phyloP scores from a whole-genome alignment of 2,888 invertebrate genomes.

The Sarcophaga caerulescens region DNA sequence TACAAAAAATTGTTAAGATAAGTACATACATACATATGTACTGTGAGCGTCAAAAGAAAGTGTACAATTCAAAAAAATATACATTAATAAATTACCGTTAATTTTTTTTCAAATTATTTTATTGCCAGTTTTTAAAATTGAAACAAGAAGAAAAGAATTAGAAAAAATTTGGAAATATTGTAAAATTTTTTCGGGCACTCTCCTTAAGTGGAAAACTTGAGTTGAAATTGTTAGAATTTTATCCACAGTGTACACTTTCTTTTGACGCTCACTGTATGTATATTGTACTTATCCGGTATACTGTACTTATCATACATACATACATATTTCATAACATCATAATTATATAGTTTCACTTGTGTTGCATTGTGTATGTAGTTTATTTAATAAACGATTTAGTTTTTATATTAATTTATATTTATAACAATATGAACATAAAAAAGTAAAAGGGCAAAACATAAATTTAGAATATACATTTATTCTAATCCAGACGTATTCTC shows the following conservation, averaged over 20 bases:
- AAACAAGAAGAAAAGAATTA: no score
- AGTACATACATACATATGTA: background rate
- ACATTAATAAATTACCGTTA: no score
- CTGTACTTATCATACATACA: conserved; percentile 11
- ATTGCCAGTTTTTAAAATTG: no score
- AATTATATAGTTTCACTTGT: conserved; percentile 20
- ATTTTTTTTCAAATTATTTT: no score
- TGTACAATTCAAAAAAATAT: no score
- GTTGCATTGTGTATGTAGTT: conserved; percentile 8
- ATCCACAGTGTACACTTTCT: no score
- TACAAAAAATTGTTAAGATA: background rate
- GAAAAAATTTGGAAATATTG: no score
- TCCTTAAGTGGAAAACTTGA: no score
- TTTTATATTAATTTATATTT: conserved; percentile 44
- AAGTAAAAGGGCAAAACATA: background rate
- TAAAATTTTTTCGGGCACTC: no score
- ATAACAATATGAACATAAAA: background rate
- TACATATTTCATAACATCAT: background rate
- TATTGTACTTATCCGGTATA: background rate
- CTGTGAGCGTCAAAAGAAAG: no score
- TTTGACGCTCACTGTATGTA: no score
- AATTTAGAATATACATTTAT: background rate
- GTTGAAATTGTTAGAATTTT: no score
- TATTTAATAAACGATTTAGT: conserved; percentile 36
- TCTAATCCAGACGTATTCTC: conserved; percentile 4